These are phyloP conservation scores for Lysandra bellargus DNA, from an alignment of 2,888 invertebrate species.

Conservation along the genomic window DNA sequence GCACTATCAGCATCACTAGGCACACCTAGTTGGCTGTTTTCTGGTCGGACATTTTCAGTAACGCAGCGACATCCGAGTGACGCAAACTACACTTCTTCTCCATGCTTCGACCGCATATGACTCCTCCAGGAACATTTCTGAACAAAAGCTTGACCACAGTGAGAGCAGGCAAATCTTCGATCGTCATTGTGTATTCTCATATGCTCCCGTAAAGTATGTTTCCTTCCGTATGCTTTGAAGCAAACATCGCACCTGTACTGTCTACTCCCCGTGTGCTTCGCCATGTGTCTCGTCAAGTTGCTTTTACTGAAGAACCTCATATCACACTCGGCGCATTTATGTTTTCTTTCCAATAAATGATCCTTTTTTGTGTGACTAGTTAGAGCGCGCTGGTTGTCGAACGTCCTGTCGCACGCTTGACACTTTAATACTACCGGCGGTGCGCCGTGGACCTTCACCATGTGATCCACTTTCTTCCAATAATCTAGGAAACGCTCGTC, in stretches of 20 bases:
- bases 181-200: conserved; percentile 54
- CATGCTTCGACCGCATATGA: conserved; percentile 59
- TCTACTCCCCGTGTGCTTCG: conserved; percentile 55
- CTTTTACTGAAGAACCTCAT: conserved; percentile 56
- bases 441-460: conserved; percentile 55
- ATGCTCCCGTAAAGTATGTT: conserved; percentile 57
- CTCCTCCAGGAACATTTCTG: conserved; percentile 61
- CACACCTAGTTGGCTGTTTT: too few relatives aligned
- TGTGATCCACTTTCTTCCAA: conserved; percentile 57
- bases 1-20: not conserved
- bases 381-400: conserved; percentile 52
- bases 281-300: conserved; percentile 53
- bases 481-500: conserved; percentile 55
- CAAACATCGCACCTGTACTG: conserved; percentile 60
- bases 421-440: conserved; percentile 53
- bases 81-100: conserved; percentile 41
- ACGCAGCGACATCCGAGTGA: not conserved
- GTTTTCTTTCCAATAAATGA: conserved; percentile 63
- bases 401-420: conserved; percentile 57
- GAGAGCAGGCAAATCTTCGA: conserved; percentile 49
- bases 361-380: conserved; percentile 57
- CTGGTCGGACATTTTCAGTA: too few relatives aligned
- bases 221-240: conserved; percentile 54
- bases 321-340: conserved; percentile 67
- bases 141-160: conserved; percentile 52